These are phyloP conservation scores for Peribatodes rhomboidaria DNA, from an alignment of 2,888 invertebrate species.

Conservation along the genomic window DNA sequence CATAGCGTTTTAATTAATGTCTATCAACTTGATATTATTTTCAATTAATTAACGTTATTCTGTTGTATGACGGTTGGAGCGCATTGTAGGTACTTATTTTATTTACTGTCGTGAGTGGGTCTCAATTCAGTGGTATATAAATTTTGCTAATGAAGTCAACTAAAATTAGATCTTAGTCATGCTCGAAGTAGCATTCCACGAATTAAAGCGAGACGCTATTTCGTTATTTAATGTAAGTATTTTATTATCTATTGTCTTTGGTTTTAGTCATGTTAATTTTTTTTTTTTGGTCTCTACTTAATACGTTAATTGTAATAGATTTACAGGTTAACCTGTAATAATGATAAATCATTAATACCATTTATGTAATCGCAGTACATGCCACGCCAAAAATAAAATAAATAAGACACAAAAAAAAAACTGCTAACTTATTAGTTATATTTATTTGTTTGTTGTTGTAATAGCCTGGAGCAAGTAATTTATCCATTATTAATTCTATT, in stretches of 20 bases:
- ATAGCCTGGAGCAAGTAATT: conserved; percentile 12
- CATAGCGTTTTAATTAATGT: conserved; percentile 8
- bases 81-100: conserved; percentile 24
- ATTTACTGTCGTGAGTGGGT: conserved; percentile 18
- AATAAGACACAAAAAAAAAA: too few species aligned
- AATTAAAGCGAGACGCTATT: conserved; percentile 15
- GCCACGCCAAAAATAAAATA: too few species aligned
- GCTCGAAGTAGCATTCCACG: conserved; percentile 23
- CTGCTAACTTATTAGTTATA: too few species aligned
- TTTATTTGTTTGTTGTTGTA: too few species aligned
- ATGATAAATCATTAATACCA: too few species aligned
- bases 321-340: too few species aligned
- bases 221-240: conserved; percentile 2
- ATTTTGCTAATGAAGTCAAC: conserved; percentile 34
- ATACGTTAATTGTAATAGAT: too few species aligned
- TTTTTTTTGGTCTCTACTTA: neutral
- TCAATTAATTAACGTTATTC: neutral
- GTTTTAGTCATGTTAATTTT: neutral
- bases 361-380: too few species aligned
- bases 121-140: conserved; percentile 24
- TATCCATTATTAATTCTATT: conserved; percentile 9
- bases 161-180: conserved; percentile 34
- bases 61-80: conserved; percentile 1
- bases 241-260: neutral
- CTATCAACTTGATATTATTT: too few species aligned